A percentile compares a stretch with the other conserved stretches of the same genome.
Conservation (phyloP, 1,140 invertebrate species). For the Elymnias hypermnestra region DNA sequence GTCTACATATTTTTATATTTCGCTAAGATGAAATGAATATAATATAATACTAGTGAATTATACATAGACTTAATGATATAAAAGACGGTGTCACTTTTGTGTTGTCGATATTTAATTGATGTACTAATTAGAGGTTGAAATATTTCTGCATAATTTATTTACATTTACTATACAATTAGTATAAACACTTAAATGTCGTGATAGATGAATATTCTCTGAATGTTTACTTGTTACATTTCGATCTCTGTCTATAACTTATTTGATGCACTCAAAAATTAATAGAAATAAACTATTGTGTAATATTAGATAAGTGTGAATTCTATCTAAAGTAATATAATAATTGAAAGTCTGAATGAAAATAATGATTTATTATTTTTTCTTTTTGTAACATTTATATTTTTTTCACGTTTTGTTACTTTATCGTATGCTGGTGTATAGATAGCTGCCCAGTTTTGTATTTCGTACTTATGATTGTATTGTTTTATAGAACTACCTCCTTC, state of each 20-base stretch:
- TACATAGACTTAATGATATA: no score
- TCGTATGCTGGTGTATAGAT: no score
- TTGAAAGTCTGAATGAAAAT: slow-evolving; percentile 19
- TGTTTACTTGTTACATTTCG: slow-evolving; percentile 12
- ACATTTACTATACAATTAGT: slow-evolving; percentile 9
- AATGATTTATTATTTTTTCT: slow-evolving; percentile 12
- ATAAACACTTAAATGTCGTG: slow-evolving; percentile 2
- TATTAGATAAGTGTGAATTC: slow-evolving; percentile 28
- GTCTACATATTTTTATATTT: slow-evolving; percentile 32
- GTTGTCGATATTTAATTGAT: no score
- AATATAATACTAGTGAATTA: no score
- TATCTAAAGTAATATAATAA: slow-evolving; percentile 20
- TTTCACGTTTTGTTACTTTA: neutral
- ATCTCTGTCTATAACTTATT: slow-evolving; percentile 14
- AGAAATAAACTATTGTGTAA: slow-evolving; percentile 14
- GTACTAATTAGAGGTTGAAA: slow-evolving; percentile 12
- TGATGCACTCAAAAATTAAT: slow-evolving; percentile 15
- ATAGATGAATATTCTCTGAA: slow-evolving; percentile 15
- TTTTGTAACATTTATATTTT: slow-evolving; percentile 14
- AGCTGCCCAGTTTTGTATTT: slow-evolving; percentile 8
- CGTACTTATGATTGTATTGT: slow-evolving; percentile 38
- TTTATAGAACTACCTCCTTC: slow-evolving; percentile 37
- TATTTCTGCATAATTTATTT: slow-evolving; percentile 19
- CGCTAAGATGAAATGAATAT: slow-evolving; percentile 7
- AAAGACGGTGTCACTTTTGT: no score